These are phyloP conservation scores for Cheiracanthium punctorium DNA, from an alignment of 2,888 invertebrate species.

Conservation along the genomic window DNA sequence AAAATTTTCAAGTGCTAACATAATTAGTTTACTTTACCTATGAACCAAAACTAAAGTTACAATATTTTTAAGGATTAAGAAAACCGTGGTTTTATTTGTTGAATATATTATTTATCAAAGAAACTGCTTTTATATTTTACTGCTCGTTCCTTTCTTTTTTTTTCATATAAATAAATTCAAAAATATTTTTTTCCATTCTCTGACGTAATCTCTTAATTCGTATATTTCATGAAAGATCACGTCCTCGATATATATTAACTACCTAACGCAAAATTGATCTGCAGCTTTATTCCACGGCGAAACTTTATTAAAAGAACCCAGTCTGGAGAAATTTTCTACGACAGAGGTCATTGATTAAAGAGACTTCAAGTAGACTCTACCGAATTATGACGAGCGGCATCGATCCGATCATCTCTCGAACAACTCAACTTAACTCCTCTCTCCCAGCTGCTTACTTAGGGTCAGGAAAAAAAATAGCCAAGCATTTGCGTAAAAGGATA, in stretches of 20 bases:
- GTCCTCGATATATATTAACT: background rate
- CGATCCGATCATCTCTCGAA: constrained; percentile 24
- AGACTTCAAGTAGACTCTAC: constrained; percentile 30
- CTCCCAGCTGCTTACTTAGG: background rate
- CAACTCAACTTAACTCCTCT: constrained; percentile 9
- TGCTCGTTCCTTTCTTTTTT: too few species aligned
- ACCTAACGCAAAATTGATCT: background rate
- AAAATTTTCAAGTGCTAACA: too few species aligned
- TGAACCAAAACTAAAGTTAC: too few species aligned
- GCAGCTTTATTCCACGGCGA: background rate
- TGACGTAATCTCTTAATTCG: too few species aligned
- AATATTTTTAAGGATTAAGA: too few species aligned
- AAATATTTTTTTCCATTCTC: too few species aligned
- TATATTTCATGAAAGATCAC: too few species aligned
- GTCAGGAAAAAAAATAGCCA: constrained; percentile 18
- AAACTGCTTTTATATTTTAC: too few species aligned
- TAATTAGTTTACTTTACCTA: too few species aligned
- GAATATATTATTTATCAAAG: too few species aligned
- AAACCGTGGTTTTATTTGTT: too few species aligned
- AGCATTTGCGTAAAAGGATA: constrained; percentile 50
- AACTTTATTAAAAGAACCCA: constrained; percentile 44
- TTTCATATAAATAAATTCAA: too few species aligned
- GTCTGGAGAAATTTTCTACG: constrained; percentile 31
- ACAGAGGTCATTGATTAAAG: constrained; percentile 58
- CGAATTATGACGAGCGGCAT: constrained; percentile 48